Conservation (phyloP, 2,797 vertebrate genomes). For the Botia almorhae region DNA sequence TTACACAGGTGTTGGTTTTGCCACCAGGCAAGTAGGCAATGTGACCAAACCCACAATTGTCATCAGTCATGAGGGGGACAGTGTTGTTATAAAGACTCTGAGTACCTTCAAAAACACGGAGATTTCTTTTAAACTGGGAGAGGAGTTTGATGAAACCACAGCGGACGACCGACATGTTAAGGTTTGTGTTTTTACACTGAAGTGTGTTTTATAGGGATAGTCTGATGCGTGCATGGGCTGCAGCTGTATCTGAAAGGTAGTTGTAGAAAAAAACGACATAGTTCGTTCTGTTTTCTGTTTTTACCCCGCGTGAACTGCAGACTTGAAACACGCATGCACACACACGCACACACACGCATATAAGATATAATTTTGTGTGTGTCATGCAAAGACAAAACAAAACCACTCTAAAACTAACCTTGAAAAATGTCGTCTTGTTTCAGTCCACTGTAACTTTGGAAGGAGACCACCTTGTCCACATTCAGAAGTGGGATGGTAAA, state of each 20-base stretch:
- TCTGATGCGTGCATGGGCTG: neutral
- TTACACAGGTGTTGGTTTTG: conserved; percentile 88
- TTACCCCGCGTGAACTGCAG: neutral
- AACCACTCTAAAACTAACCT: neutral
- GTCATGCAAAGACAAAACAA: neutral
- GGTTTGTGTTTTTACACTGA: conserved; percentile 75
- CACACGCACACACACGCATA: no score
- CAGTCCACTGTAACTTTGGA: conserved; percentile 90
- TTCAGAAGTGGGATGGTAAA: conserved; percentile 96
- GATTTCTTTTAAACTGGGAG: conserved; percentile 89
- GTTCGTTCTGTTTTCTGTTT: neutral
- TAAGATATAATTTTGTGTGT: neutral
- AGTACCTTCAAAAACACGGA: conserved; percentile 97
- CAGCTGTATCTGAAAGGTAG: neutral
- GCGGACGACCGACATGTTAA: conserved; percentile 92
- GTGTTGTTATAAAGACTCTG: conserved; percentile 87
- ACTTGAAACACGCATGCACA: no score
- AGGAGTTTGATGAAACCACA: conserved; percentile 95
- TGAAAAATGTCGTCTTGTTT: conserved; percentile 53
- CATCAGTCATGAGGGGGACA: conserved; percentile 89
- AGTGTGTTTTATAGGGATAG: neutral
- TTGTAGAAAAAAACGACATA: neutral
- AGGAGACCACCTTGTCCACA: conserved; percentile 87
- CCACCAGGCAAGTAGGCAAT: conserved; percentile 93
- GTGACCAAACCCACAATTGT: conserved; percentile 93